Conservation (phyloP, 2,888 invertebrate species). For the Epirrhoe tristata region DNA sequence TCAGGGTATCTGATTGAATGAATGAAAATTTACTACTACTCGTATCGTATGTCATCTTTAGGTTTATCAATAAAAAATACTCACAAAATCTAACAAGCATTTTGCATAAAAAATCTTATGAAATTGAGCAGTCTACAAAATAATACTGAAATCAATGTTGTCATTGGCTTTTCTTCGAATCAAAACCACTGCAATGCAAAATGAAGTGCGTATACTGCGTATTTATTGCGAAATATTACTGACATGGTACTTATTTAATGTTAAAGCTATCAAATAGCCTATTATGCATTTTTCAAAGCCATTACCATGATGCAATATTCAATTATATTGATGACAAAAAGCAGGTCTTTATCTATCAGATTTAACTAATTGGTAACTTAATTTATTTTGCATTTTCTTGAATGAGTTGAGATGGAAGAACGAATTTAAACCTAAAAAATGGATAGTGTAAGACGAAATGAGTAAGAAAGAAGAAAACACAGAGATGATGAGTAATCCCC, state of each 20-base stretch:
- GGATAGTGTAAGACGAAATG: not conserved
- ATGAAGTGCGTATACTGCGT: not conserved
- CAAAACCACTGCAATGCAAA: not conserved
- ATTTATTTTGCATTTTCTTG: too few relatives aligned
- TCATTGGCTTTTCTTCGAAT: constrained; percentile 6
- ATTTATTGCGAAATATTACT: constrained; percentile 8
- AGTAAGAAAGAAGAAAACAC: too few relatives aligned
- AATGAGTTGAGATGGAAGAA: too few relatives aligned
- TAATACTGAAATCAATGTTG: not conserved
- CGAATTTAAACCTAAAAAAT: too few relatives aligned
- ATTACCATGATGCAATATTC: constrained; percentile 7
- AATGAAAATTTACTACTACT: too few relatives aligned
- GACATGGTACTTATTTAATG: not conserved
- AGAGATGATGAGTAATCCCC: too few relatives aligned
- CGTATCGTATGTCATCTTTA: too few relatives aligned
- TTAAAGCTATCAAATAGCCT: constrained; percentile 11
- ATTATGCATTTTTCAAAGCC: constrained; percentile 10
- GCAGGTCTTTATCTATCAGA: not conserved
- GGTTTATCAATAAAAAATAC: too few relatives aligned
- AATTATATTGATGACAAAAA: not conserved
- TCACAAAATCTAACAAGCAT: too few relatives aligned
- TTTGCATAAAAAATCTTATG: not conserved
- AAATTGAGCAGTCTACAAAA: not conserved
- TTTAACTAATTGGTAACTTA: not conserved
- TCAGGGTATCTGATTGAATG: too few relatives aligned